phyloP scores from a whole-genome alignment of 2,797 vertebrate genomes.

The Phaenicophaeus curvirostris region DNA sequence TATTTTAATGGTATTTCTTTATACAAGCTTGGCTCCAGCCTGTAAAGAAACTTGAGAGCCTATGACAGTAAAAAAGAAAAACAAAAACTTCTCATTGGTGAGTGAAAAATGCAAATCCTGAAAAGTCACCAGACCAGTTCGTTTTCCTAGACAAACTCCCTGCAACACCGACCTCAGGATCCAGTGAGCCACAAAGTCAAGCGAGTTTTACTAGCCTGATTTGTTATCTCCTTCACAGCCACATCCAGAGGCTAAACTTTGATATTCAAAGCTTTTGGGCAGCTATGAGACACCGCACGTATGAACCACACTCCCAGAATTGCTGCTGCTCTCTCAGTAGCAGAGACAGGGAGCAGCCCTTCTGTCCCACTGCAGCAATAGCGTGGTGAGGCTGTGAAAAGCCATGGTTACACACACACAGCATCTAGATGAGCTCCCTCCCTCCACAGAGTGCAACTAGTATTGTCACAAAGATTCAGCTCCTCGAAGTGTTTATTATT shows the following conservation, averaged over 20 bases:
- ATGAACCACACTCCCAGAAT: rapidly evolving
- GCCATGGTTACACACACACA: neutral
- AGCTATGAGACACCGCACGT: neutral
- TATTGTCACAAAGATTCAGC: neutral
- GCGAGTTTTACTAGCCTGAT: slow-evolving; percentile 9
- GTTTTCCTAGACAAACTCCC: slow-evolving; percentile 46
- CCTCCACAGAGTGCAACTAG: neutral
- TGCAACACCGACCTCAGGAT: neutral
- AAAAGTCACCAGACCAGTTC: slow-evolving; percentile 57
- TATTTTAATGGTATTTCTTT: slow-evolving; percentile 55
- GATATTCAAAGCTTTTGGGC: slow-evolving; percentile 28
- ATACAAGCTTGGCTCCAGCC: slow-evolving; percentile 29
- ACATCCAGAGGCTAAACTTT: slow-evolving; percentile 46
- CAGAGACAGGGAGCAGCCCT: neutral
- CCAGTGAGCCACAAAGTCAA: neutral
- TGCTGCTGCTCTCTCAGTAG: neutral
- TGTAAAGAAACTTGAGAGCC: slow-evolving; percentile 37
- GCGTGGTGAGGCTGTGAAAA: neutral
- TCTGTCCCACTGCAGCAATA: neutral
- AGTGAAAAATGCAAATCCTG: slow-evolving; percentile 58
- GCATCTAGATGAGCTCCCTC: neutral
- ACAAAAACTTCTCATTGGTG: slow-evolving; percentile 21
- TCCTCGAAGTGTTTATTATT: neutral
- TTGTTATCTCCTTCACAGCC: neutral
- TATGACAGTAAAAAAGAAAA: slow-evolving; percentile 38